Evolutionary conservation across 2,888 invertebrate species (phyloP), one percentile per base, ranked within the genome.

Genomic region (Drosophila meridionalis): DNA sequence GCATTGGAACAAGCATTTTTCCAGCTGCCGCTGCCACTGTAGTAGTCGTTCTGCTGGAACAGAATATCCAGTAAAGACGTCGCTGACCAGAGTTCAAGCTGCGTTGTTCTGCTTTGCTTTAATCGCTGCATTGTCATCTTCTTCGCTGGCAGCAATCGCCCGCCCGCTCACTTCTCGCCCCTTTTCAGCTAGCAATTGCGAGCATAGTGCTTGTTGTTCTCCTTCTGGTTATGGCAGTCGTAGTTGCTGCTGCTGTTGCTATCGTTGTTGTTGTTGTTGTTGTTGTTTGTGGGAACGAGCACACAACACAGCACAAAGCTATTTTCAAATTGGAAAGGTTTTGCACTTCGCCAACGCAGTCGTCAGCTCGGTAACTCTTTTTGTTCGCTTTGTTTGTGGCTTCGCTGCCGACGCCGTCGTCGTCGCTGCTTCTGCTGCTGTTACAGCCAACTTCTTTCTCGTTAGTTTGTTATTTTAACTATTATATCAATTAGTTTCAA

Each of bases 381-480:
- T 57, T 42, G 38, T 67, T 65, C 64, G 40, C 57, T 53, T 64
- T 80, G 74, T 73, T 71, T 69, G 66, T 14, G 48, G 66, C 66
- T 65, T 58, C 55, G 65, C 38, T 55, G 36, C 65, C 26, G 53
- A n/a, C 47, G 53, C 52, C 48, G 42, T 36, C 20, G 40, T 55
- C 20, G 53, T 30, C 11, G 47, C 34, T 42, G 48, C 36, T 50
- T 40, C 56, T 42, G 65, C 60, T 45, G 14, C 26, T 53, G 38
- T 38, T 53, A 36, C 36, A 53, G 38, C 20, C 76, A 77, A 75
- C 72, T 68, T 78, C 73, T 87, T 79, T 80, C 85, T 89, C 88
- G 85, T 89, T 86, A 86, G 85, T 82, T 89, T 78, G 90, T 85
- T 86, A 89, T 86, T 86, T 86, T 89, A 86, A 86, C 85, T 86